Percentiles rank a stretch among this genome's conserved stretches.
These are phyloP conservation scores for Drosophila kuntzei DNA, from an alignment of 2,888 invertebrate genomes.

Conservation along the genomic window DNA sequence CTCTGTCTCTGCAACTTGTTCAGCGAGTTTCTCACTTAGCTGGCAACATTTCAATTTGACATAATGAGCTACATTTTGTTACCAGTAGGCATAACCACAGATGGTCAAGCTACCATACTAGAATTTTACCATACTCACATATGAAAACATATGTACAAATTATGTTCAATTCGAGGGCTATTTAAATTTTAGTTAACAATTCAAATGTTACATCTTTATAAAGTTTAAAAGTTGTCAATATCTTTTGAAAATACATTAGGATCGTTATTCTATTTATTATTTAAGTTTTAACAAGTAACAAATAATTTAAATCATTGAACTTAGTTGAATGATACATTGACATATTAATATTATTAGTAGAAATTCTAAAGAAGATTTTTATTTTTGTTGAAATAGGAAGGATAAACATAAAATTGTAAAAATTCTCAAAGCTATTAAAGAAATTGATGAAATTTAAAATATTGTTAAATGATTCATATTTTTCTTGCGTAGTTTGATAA, in stretches of 20 bases:
- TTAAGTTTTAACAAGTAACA: not conserved
- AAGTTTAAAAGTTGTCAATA: not conserved
- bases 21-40: constrained; percentile 55
- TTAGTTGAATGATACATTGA: no score
- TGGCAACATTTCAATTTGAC: constrained; percentile 85
- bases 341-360: no score
- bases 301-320: no score
- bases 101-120: constrained; percentile 38
- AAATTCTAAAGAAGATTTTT: no score
- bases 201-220: not conserved
- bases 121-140: constrained; percentile 3
- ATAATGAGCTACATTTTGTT: constrained; percentile 84
- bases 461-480: not conserved
- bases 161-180: constrained; percentile 8
- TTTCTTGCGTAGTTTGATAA: not conserved
- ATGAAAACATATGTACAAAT: constrained; percentile 21
- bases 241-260: not conserved
- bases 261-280: not conserved
- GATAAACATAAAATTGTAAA: no score
- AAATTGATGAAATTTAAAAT: not conserved
- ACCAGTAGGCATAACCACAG: constrained; percentile 56
- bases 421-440: not conserved
- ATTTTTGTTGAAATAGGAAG: no score
- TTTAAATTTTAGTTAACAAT: not conserved
- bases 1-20: constrained; percentile 54